Evolutionary conservation across 2,888 invertebrate genomes (phyloP).

Genomic region (Junonia oenone): DNA sequence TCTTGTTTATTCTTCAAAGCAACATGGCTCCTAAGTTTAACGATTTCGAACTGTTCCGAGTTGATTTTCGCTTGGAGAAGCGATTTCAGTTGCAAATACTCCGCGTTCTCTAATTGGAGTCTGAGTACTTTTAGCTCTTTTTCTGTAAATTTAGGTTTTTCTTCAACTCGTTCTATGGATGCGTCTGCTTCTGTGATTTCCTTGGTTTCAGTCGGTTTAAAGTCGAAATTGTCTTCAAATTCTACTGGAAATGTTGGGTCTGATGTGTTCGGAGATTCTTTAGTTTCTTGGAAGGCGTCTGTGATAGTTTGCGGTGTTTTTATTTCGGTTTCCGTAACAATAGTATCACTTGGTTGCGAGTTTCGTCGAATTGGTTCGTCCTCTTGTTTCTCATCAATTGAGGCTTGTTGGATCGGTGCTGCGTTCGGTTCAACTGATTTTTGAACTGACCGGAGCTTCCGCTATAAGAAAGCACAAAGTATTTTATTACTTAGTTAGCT

Average conservation of each 20-base stretch:
- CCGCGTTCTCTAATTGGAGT: conserved; percentile 83
- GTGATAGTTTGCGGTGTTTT: conserved; percentile 22
- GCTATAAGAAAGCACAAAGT: conserved; percentile 64
- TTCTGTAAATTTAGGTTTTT: conserved; percentile 77
- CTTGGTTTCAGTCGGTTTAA: conserved; percentile 43
- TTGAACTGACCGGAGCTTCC: conserved; percentile 84
- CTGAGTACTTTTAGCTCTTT: conserved; percentile 79
- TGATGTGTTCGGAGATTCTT: conserved; percentile 38
- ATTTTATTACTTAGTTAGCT: no score
- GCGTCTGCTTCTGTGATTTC: conserved; percentile 42
- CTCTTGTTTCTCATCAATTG: conserved; percentile 61
- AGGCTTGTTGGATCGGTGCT: conserved; percentile 40
- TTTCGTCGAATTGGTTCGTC: conserved; percentile 40
- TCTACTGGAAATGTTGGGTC: conserved; percentile 57
- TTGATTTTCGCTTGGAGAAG: conserved; percentile 84
- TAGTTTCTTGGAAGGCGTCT: conserved; percentile 31
- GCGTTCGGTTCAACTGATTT: conserved; percentile 73
- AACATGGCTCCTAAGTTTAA: conserved; percentile 79
- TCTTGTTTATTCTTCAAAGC: conserved; percentile 72
- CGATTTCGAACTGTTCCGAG: conserved; percentile 86
- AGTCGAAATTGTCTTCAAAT: conserved; percentile 54
- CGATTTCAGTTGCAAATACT: conserved; percentile 83
- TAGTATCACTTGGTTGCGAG: conserved; percentile 34
- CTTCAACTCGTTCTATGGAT: conserved; percentile 43
- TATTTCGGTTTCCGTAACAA: conserved; percentile 20